Evolutionary conservation across 2,888 invertebrate species (phyloP).

Genomic region (Drosophila fulvimacula): DNA sequence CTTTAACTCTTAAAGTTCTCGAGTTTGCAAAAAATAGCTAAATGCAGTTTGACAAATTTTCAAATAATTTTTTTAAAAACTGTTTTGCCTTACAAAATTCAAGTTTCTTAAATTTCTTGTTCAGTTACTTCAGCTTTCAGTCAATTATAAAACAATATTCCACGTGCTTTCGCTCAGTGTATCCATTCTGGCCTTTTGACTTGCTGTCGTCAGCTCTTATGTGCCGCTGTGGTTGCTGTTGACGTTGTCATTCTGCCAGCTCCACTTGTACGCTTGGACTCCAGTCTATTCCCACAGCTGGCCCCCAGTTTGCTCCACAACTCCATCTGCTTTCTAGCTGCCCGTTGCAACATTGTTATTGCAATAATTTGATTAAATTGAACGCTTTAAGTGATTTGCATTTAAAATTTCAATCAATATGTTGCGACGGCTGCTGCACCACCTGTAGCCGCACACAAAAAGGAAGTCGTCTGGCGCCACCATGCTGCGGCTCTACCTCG

Average conservation of each 20-base stretch:
- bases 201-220: conserved; percentile 61
- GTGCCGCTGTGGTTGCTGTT: conserved; percentile 25
- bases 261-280: conserved; percentile 6
- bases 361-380: conserved; percentile 81
- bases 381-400: conserved; percentile 81
- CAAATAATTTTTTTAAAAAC: neutral
- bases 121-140: neutral
- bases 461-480: conserved; percentile 66
- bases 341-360: conserved; percentile 42
- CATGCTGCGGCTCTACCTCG: neutral
- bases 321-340: neutral
- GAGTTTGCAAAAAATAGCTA: neutral
- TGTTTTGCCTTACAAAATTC: neutral
- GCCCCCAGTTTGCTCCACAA: neutral
- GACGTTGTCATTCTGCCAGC: conserved; percentile 15
- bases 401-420: conserved; percentile 81
- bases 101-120: too few species aligned
- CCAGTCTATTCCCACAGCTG: neutral
- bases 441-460: conserved; percentile 22
- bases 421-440: conserved; percentile 48
- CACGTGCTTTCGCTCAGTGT: conserved; percentile 48
- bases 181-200: conserved; percentile 61
- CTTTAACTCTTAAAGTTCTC: neutral
- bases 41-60: neutral
- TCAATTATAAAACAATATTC: neutral